Evolutionary conservation across 1,140 invertebrate species (phyloP), one percentile per base, ranked within the genome.

Genomic region (Drosophila erecta): DNA sequence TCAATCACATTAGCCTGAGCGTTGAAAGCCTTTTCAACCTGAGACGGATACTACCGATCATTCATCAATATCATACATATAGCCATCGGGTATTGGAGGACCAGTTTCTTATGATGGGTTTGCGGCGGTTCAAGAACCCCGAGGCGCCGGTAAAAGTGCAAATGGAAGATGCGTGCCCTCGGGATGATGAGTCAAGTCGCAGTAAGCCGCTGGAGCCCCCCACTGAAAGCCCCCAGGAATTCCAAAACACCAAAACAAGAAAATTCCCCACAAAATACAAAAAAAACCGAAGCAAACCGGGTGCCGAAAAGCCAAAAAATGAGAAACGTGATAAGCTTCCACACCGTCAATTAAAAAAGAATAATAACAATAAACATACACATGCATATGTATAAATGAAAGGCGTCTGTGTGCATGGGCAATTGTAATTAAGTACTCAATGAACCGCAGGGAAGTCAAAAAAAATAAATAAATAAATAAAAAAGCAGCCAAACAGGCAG

Each of bases 371-470:
- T 15, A 69, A 37, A 20, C 37, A 43, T 24, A 24, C 54, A 57
- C 60, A 47, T 56, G 1, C 17, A 17, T 17, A 17, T 17, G 17
- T 17, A 59, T 73, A 78, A 67, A 67, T 81, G 47, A 73, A 77
- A 74, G 56, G 14, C 58, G 46, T 56, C 53, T 59, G 69, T 73
- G 64, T 70, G 43, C 56, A 43, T 55, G 24, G n/a, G 20, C 62
- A 69, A 79, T 73, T 64, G 59, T 76, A 87, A 87, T 87, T 89
- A 87, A 89, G 57, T 89, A 89, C 83, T 87, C 84, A 87, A 84
- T 87, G 83, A 87, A 87, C 83, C 50, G 83, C 64, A 74, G 81
- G 81, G 80, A 83, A 81, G 78, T 69, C 22, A 47, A 51, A 41
- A 14, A 53, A 54, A 12, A 10, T 8, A 30, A 8, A 30, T 30